These are phyloP conservation scores for Cairina moschata DNA, from an alignment of 2,113 vertebrate species.

Conservation along the genomic window DNA sequence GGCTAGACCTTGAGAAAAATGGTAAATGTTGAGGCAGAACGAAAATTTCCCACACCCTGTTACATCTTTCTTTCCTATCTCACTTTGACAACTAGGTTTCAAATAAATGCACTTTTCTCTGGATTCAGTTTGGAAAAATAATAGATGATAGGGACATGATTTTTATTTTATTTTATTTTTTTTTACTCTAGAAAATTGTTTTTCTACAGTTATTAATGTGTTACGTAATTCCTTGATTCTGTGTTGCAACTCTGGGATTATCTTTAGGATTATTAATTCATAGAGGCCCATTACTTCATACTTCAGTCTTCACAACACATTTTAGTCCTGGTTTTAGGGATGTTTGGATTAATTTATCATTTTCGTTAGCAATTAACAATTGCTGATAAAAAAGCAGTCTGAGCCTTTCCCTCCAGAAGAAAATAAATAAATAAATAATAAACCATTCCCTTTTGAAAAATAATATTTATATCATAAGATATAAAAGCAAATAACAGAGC, in stretches of 20 bases:
- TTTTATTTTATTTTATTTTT: neutral
- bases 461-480: neutral
- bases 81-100: neutral
- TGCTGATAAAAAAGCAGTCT: neutral
- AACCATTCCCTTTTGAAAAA: neutral
- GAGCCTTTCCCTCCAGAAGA: neutral
- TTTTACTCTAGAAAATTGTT: neutral
- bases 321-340: neutral
- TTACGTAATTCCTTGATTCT: neutral
- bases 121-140: neutral
- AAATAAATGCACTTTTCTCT: neutral
- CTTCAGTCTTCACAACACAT: rapidly evolving
- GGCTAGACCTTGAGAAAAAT: neutral
- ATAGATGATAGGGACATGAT: neutral
- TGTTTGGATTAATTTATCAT: neutral
- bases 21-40: neutral
- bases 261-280: neutral
- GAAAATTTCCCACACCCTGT: neutral
- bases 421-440: too few species aligned
- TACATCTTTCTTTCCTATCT: neutral
- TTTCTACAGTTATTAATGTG: neutral
- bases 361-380: neutral
- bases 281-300: neutral
- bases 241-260: neutral
- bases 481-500: neutral